Evolutionary conservation across 2,113 vertebrate species (phyloP), one percentile per base, ranked within the genome.

Genomic region (Xerus inauris): DNA sequence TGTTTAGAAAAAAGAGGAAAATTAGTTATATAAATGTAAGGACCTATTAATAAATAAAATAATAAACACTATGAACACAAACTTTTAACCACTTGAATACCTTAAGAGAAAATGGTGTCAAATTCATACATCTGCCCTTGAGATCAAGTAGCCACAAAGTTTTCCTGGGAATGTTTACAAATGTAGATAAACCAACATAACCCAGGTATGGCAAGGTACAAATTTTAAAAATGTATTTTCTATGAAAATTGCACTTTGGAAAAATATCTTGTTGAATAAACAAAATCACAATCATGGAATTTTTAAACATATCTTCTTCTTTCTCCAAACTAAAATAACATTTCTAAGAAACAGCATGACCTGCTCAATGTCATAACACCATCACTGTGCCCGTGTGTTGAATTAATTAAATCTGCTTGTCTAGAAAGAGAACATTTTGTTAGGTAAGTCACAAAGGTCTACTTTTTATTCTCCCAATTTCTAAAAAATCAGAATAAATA

Each of bases 111-210:
- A 95, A 95, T 79, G 0, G 1, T 28, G 73, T 95, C 94, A 84
- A 72, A 82, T 62, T 94, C 22, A 6, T 98, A 96, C 98, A 97
- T 98, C 54, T 96, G 57, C 47, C 96, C 77, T 88, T 94, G 95
- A 97, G 97, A 85, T 47, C 26, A 97, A 98, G 97, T 87, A 71
- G 71, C 42, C 91, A 73, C 82, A 92, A 77, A 90, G 8, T 11
- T 85, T 82, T 94, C 19, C 6, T 8, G 65, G 83, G 75, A 96
- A 80, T 93, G 42, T 93, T 97, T 97, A 94, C 45, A 95, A 93
- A 73, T 95, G 40, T 88, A 83, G 67, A 94, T 97, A 85, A 54
- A 86, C 7, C 45, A 73, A n/a, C 30, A 59, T 26, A 67, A 67
- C 40, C 20, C 4, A 40, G 14, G 3, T 82, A 1, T 73, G 20